Percentiles rank a stretch among this genome's conserved stretches.
phyloP scores from a whole-genome alignment of 2,113 vertebrate species.

The Cyprinodon tularosa region DNA sequence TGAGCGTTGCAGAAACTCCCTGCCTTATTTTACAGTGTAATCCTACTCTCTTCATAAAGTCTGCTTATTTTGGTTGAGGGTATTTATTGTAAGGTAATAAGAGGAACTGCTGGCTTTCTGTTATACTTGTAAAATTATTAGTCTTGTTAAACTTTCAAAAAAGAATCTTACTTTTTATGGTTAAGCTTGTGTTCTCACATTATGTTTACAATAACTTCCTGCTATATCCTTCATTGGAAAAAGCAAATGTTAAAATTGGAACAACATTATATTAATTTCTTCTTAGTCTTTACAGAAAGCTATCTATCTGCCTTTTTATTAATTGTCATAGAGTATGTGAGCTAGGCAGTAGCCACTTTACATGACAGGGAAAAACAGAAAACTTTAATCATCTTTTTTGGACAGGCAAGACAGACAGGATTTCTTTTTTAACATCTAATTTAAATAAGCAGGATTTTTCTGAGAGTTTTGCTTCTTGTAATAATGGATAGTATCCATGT shows the following conservation, averaged over 20 bases:
- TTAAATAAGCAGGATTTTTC: background rate
- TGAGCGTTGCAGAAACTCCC: conserved; percentile 34
- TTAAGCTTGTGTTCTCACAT: background rate
- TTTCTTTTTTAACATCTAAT: background rate
- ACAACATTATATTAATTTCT: too few species aligned
- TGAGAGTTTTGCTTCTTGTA: background rate
- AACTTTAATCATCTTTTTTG: background rate
- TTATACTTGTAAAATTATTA: background rate
- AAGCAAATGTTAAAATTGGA: background rate
- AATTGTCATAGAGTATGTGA: background rate
- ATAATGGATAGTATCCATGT: background rate
- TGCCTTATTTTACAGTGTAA: conserved; percentile 50
- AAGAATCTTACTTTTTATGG: too few species aligned
- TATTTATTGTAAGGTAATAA: conserved; percentile 26
- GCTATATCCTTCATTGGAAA: background rate
- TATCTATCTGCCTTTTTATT: background rate
- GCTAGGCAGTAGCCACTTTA: background rate
- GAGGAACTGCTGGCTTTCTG: conserved; percentile 18
- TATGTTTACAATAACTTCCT: background rate
- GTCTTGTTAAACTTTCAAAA: conserved; percentile 20
- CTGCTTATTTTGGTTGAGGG: conserved; percentile 43
- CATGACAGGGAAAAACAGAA: background rate
- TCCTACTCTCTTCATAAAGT: conserved; percentile 40
- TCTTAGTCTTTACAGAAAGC: too few species aligned
- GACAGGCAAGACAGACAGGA: background rate